Evolutionary conservation across 2,888 invertebrate genomes (phyloP).

Genomic region (Netelia virgata): DNA sequence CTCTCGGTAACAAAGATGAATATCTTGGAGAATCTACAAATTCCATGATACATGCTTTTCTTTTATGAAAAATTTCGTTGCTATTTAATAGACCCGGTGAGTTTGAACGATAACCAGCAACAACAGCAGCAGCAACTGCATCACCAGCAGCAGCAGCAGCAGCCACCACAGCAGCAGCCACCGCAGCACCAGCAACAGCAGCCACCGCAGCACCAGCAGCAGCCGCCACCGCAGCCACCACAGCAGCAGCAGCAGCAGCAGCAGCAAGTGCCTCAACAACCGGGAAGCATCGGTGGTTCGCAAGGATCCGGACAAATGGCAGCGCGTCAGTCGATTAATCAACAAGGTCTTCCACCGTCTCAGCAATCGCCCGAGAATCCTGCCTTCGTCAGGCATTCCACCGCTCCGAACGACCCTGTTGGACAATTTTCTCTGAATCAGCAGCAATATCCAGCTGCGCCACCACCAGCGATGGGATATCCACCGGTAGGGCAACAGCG

Average conservation of each 20-base stretch:
- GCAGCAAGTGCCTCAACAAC: constrained; percentile 10
- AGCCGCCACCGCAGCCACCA: background rate
- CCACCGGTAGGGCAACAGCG: constrained; percentile 54
- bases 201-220: background rate
- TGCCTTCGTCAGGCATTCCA: constrained; percentile 61
- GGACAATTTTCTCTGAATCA: constrained; percentile 50
- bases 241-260: background rate
- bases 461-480: constrained; percentile 59
- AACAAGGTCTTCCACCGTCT: constrained; percentile 57
- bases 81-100: constrained; percentile 5
- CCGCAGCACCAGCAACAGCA: background rate
- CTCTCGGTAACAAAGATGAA: constrained; percentile 61
- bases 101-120: constrained; percentile 32
- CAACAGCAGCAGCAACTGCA: background rate
- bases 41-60: too few relatives aligned
- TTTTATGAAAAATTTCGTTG: too few relatives aligned
- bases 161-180: background rate
- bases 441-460: constrained; percentile 62
- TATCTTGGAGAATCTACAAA: background rate
- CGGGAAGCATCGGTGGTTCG: background rate
- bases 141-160: background rate
- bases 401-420: constrained; percentile 17
- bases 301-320: constrained; percentile 49
- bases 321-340: constrained; percentile 33
- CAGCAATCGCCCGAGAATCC: constrained; percentile 53